Evolutionary conservation across 2,797 vertebrate species (phyloP).

Genomic region (Loris lydekkerianus): DNA sequence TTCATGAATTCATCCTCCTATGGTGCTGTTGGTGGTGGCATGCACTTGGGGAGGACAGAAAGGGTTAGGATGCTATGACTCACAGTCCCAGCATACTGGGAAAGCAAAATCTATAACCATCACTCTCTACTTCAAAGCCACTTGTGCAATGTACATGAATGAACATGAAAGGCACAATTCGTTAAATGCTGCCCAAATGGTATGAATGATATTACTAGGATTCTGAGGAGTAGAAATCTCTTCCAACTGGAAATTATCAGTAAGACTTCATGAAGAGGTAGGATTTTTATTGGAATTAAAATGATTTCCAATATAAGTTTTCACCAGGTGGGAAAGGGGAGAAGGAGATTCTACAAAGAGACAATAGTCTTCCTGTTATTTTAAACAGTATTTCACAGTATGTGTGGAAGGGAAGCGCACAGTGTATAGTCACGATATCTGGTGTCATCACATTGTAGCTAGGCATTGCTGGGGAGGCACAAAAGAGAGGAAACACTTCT

Average conservation of each 20-base stretch:
- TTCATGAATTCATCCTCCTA: background rate
- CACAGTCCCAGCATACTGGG: too few relatives aligned
- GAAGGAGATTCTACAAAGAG: background rate
- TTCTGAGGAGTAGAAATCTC: background rate
- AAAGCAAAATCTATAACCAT: background rate
- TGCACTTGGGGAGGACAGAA: accelerated
- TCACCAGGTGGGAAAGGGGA: background rate
- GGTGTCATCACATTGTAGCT: background rate
- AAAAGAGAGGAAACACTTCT: background rate
- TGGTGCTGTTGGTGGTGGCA: background rate
- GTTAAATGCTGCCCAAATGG: background rate
- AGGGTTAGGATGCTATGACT: accelerated
- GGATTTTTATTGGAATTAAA: conserved; percentile 7
- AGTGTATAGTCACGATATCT: background rate
- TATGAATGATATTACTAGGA: background rate
- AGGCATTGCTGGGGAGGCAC: background rate
- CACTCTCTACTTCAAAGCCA: background rate
- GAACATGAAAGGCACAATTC: background rate
- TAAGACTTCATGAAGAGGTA: background rate
- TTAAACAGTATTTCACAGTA: background rate
- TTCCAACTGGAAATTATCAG: background rate
- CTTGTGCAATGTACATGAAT: background rate
- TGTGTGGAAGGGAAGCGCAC: background rate
- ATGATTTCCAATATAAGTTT: conserved; percentile 4
- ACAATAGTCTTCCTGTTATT: background rate